Conservation (phyloP, 2,113 vertebrate genomes). For the Alectura lathami region DNA sequence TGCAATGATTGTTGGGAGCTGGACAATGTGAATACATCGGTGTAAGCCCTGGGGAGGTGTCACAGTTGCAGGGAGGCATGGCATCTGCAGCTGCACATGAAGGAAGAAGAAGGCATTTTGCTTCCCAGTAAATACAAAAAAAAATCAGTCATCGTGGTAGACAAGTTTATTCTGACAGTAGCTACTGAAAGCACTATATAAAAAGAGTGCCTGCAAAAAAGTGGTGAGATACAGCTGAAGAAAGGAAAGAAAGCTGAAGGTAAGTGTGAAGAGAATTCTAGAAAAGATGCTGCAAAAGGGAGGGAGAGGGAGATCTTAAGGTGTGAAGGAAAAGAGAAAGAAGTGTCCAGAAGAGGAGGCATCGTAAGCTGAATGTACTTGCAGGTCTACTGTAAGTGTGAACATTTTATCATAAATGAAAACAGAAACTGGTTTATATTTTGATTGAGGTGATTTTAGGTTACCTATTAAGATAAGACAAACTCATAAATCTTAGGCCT, state of each 20-base stretch:
- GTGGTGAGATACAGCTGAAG: background rate
- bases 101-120: background rate
- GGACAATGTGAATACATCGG: background rate
- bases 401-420: background rate
- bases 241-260: background rate
- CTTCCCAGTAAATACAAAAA: background rate
- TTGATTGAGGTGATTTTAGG: background rate
- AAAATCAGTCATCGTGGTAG: background rate
- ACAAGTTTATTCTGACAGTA: background rate
- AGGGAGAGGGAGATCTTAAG: no score
- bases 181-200: background rate
- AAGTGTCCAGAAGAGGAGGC: background rate
- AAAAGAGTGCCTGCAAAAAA: background rate
- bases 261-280: background rate
- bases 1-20: background rate
- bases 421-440: background rate
- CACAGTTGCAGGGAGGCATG: background rate
- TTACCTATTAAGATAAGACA: background rate
- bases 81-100: background rate
- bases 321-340: background rate
- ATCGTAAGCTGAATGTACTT: background rate
- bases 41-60: background rate
- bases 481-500: background rate
- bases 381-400: background rate
- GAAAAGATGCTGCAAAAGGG: background rate